Conservation (phyloP, 2,113 vertebrate genomes). For the Mungos mungo region DNA sequence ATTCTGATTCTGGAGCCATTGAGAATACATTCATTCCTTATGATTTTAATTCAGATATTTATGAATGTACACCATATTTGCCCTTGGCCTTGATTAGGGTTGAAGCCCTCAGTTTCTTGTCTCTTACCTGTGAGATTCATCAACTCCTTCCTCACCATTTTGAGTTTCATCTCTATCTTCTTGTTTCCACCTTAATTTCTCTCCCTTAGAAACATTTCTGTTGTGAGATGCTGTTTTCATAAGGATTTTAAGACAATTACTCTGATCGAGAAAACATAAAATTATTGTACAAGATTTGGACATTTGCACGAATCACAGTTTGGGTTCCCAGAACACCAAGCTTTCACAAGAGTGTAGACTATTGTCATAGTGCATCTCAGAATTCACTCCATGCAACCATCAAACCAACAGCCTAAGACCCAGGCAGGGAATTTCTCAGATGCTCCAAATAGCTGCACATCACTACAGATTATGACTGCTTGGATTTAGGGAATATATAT, state of each 20-base stretch:
- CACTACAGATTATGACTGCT: slow-evolving; percentile 86
- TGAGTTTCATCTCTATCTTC: background rate
- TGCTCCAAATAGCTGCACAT: slow-evolving; percentile 85
- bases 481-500: slow-evolving; percentile 84
- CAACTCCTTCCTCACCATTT: background rate
- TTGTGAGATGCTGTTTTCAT: background rate
- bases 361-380: background rate
- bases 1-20: background rate
- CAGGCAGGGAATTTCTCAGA: slow-evolving; percentile 84
- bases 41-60: background rate
- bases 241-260: background rate
- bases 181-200: background rate
- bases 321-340: background rate
- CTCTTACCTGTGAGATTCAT: background rate
- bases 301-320: background rate
- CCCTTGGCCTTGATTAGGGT: background rate
- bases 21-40: background rate
- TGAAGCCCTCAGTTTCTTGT: background rate
- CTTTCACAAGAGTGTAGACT: background rate
- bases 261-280: slow-evolving; percentile 3
- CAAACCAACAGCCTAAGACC: slow-evolving; percentile 76
- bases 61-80: background rate
- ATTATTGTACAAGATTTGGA: background rate
- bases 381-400: slow-evolving; percentile 57
- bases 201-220: background rate